Conservation (phyloP, 2,888 invertebrate genomes). For the Teleiodes luculella region DNA sequence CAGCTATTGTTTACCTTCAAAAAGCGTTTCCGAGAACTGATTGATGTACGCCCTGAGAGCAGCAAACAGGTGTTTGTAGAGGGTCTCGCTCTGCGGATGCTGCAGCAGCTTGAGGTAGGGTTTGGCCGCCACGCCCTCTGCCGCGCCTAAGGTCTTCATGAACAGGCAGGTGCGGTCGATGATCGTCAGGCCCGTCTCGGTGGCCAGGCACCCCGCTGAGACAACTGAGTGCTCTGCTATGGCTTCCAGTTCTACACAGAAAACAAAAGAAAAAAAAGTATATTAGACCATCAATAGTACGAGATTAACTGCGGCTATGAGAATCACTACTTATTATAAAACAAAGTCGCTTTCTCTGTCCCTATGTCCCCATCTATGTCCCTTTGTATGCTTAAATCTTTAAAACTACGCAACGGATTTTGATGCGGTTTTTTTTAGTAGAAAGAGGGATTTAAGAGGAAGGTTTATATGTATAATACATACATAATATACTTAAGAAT, state of each 20-base stretch:
- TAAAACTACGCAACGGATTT: too few species aligned
- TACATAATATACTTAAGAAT: too few species aligned
- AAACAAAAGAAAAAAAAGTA: neutral
- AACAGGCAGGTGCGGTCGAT: slow-evolving; percentile 93
- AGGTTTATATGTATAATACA: too few species aligned
- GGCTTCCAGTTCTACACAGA: slow-evolving; percentile 55
- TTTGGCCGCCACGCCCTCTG: slow-evolving; percentile 89
- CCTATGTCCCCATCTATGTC: too few species aligned
- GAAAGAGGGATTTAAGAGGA: too few species aligned
- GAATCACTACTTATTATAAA: too few species aligned
- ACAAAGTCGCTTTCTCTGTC: too few species aligned
- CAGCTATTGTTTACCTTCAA: slow-evolving; percentile 82
- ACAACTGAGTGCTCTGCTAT: slow-evolving; percentile 65
- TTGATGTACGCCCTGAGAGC: slow-evolving; percentile 94
- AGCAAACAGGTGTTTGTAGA: slow-evolving; percentile 95
- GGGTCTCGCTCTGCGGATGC: slow-evolving; percentile 92
- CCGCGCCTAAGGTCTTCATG: slow-evolving; percentile 87
- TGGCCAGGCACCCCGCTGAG: slow-evolving; percentile 81
- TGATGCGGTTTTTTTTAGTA: too few species aligned
- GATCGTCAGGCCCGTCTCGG: slow-evolving; percentile 92
- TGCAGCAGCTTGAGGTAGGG: slow-evolving; percentile 92
- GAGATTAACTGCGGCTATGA: too few species aligned
- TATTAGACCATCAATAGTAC: too few species aligned
- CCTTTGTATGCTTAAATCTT: too few species aligned
- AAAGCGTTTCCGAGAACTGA: slow-evolving; percentile 89